phyloP scores from a whole-genome alignment of 1,140 invertebrate species.

The Plectrocnemia conspersa region DNA sequence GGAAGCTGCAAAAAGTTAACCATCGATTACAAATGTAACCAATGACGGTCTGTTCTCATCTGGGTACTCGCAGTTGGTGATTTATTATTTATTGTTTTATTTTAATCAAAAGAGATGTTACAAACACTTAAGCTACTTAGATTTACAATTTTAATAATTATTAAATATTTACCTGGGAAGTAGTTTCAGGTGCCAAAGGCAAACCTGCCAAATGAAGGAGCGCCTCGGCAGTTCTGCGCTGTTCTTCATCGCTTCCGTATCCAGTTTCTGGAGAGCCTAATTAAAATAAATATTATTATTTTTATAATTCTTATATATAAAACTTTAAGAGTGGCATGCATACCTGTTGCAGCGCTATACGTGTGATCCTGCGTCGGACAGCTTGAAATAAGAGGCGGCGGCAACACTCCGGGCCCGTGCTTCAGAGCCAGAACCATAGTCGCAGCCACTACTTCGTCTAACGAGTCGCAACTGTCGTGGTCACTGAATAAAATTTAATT shows the following conservation, averaged over 20 bases:
- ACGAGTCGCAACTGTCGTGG: slow-evolving; percentile 42
- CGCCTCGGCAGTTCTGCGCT: slow-evolving; percentile 30
- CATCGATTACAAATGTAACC: neutral
- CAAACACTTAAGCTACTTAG: no score
- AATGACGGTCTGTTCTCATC: no score
- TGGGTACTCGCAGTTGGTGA: no score
- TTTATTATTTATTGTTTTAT: no score
- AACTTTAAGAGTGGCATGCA: neutral
- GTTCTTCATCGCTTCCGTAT: slow-evolving; percentile 32
- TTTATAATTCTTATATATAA: neutral
- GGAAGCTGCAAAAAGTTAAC: slow-evolving; percentile 7
- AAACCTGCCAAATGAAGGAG: slow-evolving; percentile 30
- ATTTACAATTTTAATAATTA: no score
- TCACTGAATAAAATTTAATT: slow-evolving; percentile 13
- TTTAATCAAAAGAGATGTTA: no score
- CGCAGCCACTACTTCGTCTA: slow-evolving; percentile 70
- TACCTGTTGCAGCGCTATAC: slow-evolving; percentile 30
- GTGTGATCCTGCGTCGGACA: slow-evolving; percentile 34
- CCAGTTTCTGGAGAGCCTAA: slow-evolving; percentile 32
- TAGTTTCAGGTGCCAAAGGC: slow-evolving; percentile 4
- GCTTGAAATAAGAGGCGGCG: slow-evolving; percentile 28
- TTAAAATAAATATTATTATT: neutral
- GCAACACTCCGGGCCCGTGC: slow-evolving; percentile 56
- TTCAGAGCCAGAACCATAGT: slow-evolving; percentile 72
- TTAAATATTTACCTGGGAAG: neutral